phyloP scores from a whole-genome alignment of 2,888 invertebrate genomes.

The Pristionchus mayeri region DNA sequence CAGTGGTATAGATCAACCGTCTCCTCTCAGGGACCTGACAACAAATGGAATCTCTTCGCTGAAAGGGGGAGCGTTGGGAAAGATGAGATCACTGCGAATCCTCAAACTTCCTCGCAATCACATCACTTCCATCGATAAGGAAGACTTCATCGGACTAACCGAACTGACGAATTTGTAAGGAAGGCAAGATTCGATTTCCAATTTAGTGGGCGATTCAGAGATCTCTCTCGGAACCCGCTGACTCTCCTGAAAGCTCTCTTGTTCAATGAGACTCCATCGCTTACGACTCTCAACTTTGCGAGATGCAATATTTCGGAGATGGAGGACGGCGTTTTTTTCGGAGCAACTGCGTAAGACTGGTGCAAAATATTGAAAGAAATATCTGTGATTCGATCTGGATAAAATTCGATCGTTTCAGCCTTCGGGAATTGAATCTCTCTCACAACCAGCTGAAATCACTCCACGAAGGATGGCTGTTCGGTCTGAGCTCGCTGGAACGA shows the following conservation, averaged over 20 bases:
- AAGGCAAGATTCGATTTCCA: too few relatives aligned
- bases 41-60: constrained; percentile 27
- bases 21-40: not conserved
- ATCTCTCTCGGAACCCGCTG: constrained; percentile 45
- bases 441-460: constrained; percentile 1
- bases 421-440: constrained; percentile 35
- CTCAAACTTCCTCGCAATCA: not conserved
- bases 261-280: constrained; percentile 8
- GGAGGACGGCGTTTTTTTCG: constrained; percentile 48
- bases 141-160: not conserved
- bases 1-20: not conserved
- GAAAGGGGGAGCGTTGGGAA: not conserved
- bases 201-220: not conserved
- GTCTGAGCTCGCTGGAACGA: not conserved
- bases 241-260: not conserved
- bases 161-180: constrained; percentile 21
- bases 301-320: constrained; percentile 26
- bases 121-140: not conserved
- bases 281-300: not conserved
- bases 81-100: not conserved
- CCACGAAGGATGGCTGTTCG: constrained; percentile 46
- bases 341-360: not conserved
- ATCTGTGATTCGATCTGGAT: too few relatives aligned
- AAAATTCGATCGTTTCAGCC: not conserved
- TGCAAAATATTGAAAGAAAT: not conserved